These are phyloP conservation scores for Ectemnius continuus DNA, from an alignment of 2,888 invertebrate species.

Conservation along the genomic window DNA sequence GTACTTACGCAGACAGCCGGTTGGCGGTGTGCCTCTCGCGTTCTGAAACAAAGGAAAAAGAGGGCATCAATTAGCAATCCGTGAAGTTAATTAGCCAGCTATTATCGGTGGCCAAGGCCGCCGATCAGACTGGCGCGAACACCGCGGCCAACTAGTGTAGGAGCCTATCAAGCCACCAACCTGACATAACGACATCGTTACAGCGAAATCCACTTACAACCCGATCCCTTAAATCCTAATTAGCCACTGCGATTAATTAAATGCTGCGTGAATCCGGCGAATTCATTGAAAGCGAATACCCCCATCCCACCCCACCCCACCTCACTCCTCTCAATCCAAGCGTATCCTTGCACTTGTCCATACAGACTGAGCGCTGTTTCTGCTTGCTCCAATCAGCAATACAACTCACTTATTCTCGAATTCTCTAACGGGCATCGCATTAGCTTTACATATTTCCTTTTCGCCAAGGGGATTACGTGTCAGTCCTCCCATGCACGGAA, in stretches of 20 bases:
- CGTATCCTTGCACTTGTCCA: no score
- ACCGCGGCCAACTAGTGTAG: neutral
- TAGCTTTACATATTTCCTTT: no score
- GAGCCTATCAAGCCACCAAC: conserved; percentile 11
- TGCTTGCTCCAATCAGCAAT: no score
- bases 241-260: neutral
- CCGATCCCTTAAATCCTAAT: conserved; percentile 6
- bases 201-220: conserved; percentile 17
- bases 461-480: no score
- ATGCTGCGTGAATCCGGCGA: neutral
- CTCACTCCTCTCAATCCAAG: no score
- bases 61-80: conserved; percentile 31
- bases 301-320: no score
- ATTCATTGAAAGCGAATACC: no score
- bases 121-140: conserved; percentile 7
- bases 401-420: no score
- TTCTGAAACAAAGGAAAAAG: conserved; percentile 78
- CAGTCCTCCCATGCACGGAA: no score
- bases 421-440: no score
- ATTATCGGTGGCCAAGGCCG: conserved; percentile 41
- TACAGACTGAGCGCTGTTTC: no score
- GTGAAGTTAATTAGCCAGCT: conserved; percentile 35
- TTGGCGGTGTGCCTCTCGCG: conserved; percentile 78
- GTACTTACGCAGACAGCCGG: conserved; percentile 80
- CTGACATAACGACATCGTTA: conserved; percentile 23